A percentile compares a stretch with the other conserved stretches of the same genome.
Conservation (phyloP, 2,113 vertebrate species). For the Tragelaphus buxtoni region DNA sequence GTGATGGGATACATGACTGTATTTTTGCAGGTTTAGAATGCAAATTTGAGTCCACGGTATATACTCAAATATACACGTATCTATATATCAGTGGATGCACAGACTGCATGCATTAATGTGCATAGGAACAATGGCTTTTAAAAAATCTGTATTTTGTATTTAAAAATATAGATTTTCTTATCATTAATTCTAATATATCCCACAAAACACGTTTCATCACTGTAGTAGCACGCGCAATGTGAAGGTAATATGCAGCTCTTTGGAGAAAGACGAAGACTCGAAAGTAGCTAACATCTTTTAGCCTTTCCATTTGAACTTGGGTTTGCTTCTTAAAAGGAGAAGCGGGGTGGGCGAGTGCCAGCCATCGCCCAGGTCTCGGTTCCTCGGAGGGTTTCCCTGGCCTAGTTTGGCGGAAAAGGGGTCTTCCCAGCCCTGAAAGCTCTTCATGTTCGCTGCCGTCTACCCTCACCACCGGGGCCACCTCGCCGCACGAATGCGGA, state of each 20-base stretch:
- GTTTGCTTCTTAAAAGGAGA: neutral
- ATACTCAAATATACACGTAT: neutral
- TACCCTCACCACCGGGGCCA: no score
- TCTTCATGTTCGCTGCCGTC: neutral
- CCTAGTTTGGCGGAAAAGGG: neutral
- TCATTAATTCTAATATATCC: neutral
- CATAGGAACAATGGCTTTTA: neutral
- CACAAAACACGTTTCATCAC: neutral
- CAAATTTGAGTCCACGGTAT: neutral
- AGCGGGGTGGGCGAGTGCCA: neutral
- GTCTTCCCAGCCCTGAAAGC: neutral
- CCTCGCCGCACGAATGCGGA: fast-evolving
- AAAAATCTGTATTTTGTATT: neutral
- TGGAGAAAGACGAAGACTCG: neutral
- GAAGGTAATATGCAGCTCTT: neutral
- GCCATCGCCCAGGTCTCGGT: neutral
- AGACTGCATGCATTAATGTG: neutral
- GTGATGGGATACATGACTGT: neutral
- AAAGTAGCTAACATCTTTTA: neutral
- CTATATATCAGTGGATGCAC: neutral
- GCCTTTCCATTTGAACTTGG: neutral
- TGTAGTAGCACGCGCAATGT: neutral
- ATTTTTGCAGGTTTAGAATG: neutral
- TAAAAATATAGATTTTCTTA: neutral
- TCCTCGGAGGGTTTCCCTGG: neutral